Base-by-base conservation (phyloP, 2,113 vertebrate species). In the Silurus meridionalis region DNA sequence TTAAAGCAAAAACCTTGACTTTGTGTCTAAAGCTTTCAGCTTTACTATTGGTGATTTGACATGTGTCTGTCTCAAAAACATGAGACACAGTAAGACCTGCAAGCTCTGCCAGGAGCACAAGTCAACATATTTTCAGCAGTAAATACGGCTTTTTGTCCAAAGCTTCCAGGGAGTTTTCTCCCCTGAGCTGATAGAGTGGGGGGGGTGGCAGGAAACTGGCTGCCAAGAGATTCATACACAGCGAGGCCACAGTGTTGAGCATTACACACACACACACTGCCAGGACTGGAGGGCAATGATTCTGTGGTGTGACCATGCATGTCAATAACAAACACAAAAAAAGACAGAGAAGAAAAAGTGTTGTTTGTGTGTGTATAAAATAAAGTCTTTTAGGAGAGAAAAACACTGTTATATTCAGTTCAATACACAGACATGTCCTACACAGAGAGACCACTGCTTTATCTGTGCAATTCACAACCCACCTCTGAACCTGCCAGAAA, bases 271-370 rank as follows among this genome's bases (percentile, higher is more conserved):
- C 23, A 71, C 69, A 66, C 48, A 11, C 48, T 77, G 80, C 83
- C 80, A 85, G 80, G 55, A 71, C 80, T 83, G 72, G 37, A 82
- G 75, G 87, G 83, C 67, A 83, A 83, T 85, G 63, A 37, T 64
- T 86, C 84, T 67, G 77, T 72, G 63, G 61, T 67, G 82, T 74
- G 87, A 77, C 74, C 67, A 80, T 58, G 84, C 81, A 86, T 80
- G 74, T 80, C 64, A 83, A 88, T 74, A 85, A 67, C 52, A 67
- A 48, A 58, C 0, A 3, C 10, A 57, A 14, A 80, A 21, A 80
- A 25, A 71, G 19, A 17, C 4, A 7, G 28, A 5, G 1, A 80
- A 53, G 85, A 57, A 28, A 69, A 77, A 77, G 84, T 79, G 21
- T 83, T 21, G 17, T 48, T 6, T 48, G 7, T 46, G 17, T 48